Base-by-base conservation (phyloP, 2,888 invertebrate genomes). In the Drosophila niveifrons region DNA sequence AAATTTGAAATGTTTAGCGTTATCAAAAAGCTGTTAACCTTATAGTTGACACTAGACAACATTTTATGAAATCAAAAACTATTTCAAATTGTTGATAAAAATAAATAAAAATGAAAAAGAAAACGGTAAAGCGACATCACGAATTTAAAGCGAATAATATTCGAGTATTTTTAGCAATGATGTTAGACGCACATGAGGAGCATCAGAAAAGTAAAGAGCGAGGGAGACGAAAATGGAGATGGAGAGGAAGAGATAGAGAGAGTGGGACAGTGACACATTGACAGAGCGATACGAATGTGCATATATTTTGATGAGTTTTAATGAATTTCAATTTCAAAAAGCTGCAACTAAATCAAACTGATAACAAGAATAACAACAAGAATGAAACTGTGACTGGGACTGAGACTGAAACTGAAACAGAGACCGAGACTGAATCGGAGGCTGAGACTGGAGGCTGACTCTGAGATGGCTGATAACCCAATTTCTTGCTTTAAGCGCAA, bases 391-490 rank as follows among this genome's bases (percentile, higher is more conserved):
- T 66, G 71, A 69, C 70, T 67, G 55, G 28, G 65, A 52, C 53
- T 13, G 52, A 52, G 50, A 18, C 50, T 13, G 59, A 56, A 51
- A 8, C 58, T 57, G 66, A 58, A 67, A 23, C 53, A 23, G 52
- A 58, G 50, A 31, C 50, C 17, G 59, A 56, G 55, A 9, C 58
- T 58, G 66, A 58, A 67, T n/a, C 63, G 46, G 73, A 61, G 72
- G 15, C 41, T 8, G 50, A 50, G 66, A 36, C 58, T 17, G 51
- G 51, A 39, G 62, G 3, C 61, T 50, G 67, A 62, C 43, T 36
- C 78, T 23, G 53, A 74, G 82, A 82, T 84, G 87, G 72, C 75
- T 84, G 83, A 89, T 84, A 84, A 89, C 83, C 83, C 81, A 84
- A 89, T 84, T 84, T 86, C 75, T 72, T 69, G 69, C 62, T 53